Conservation (phyloP, 2,797 vertebrate genomes). For the Telmatherina bonti region DNA sequence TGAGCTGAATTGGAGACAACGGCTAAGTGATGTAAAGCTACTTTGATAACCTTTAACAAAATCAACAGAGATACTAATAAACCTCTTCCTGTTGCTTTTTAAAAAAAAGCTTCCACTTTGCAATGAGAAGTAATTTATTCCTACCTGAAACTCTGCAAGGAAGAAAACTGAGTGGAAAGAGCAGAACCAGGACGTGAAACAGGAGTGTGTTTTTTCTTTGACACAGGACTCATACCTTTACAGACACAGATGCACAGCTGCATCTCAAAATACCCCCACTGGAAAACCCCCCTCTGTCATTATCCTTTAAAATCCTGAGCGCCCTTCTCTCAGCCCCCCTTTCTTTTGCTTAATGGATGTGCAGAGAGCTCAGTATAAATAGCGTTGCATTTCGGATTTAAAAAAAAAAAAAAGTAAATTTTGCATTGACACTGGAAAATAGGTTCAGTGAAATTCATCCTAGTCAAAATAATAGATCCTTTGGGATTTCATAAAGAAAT, state of each 20-base stretch:
- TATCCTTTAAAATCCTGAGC: constrained; percentile 33
- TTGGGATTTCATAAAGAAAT: constrained; percentile 23
- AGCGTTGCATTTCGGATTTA: constrained; percentile 15
- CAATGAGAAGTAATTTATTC: not conserved
- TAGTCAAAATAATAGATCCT: constrained; percentile 43
- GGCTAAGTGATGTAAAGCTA: not conserved
- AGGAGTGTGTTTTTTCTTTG: constrained; percentile 51
- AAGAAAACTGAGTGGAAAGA: constrained; percentile 15
- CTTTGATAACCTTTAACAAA: not conserved
- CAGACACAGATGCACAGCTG: constrained; percentile 71
- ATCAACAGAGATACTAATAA: not conserved
- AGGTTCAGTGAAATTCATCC: constrained; percentile 32
- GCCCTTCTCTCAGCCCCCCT: not conserved
- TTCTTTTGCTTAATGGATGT: constrained; percentile 12
- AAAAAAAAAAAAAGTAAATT: constrained; percentile 44
- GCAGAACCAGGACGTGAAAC: constrained; percentile 47
- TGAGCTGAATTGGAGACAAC: not conserved
- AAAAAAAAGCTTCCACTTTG: not conserved
- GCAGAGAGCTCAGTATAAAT: constrained; percentile 39
- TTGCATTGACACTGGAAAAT: constrained; percentile 47
- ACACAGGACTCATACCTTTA: constrained; percentile 60
- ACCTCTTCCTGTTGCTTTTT: not conserved
- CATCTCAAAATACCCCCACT: constrained; percentile 76
- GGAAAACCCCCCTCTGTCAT: constrained; percentile 58
- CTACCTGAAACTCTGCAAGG: constrained; percentile 1